phyloP scores from a whole-genome alignment of 2,888 invertebrate species.

The Lobophora halterata region DNA sequence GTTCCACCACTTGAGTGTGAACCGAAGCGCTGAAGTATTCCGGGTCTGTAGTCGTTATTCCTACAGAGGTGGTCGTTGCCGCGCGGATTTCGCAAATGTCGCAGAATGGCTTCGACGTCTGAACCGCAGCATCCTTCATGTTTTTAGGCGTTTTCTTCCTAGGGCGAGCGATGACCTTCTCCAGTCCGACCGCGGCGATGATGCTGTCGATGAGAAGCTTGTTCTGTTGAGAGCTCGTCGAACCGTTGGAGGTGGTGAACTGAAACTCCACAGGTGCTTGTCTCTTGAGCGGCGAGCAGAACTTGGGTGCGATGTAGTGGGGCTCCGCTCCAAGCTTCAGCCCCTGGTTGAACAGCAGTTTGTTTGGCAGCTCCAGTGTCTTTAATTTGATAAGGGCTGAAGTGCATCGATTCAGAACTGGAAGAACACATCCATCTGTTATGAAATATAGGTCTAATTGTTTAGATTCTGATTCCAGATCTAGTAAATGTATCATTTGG shows the following conservation, averaged over 20 bases:
- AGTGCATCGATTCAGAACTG: conserved; percentile 70
- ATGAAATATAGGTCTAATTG: conserved; percentile 26
- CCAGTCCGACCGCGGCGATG: conserved; percentile 55
- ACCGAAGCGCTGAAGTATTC: conserved; percentile 54
- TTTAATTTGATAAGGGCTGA: conserved; percentile 55
- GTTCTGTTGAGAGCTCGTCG: conserved; percentile 51
- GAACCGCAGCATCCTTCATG: conserved; percentile 62
- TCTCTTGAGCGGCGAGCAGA: conserved; percentile 69
- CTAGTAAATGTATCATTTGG: no score
- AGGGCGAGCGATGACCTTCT: conserved; percentile 51
- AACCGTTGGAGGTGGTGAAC: conserved; percentile 51
- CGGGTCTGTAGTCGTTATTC: conserved; percentile 48
- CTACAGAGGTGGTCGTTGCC: conserved; percentile 43
- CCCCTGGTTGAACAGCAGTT: conserved; percentile 53
- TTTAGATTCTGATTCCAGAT: no score
- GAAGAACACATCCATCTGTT: conserved; percentile 50
- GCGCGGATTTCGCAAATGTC: conserved; percentile 68
- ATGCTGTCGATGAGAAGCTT: conserved; percentile 66
- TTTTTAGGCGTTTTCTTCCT: conserved; percentile 52
- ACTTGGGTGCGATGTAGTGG: conserved; percentile 53
- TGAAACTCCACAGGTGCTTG: conserved; percentile 58
- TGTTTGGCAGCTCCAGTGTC: conserved; percentile 57
- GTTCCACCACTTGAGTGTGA: conserved; percentile 70
- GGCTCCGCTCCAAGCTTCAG: conserved; percentile 39
- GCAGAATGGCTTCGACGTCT: conserved; percentile 62